Evolutionary conservation across 2,797 vertebrate species (phyloP), one percentile per base, ranked within the genome.

Genomic region (Hydrocynus forskahlii): DNA sequence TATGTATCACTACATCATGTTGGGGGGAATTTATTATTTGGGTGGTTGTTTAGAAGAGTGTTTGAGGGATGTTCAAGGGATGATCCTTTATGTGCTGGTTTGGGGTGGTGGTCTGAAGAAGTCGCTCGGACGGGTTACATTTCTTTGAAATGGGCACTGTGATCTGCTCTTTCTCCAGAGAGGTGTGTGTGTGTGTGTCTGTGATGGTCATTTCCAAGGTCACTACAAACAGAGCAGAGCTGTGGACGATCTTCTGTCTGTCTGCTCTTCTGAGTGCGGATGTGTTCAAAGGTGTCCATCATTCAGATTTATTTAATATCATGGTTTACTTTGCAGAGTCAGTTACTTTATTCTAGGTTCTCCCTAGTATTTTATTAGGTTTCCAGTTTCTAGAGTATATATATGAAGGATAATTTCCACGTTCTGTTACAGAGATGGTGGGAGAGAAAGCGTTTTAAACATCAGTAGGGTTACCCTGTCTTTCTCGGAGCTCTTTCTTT

Each of bases 271-370:
- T 35, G 35, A 35, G 57, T 75, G 48, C 25, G 50, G 70, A 55
- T 71, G 71, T 67, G 9, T 78, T 48, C 55, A 71, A 66, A 19
- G 62, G 35, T 62, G 68, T 12, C 64, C 43, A 67, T 12, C 13
- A 21, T 45, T 62, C 66, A 67, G 78, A 81, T 62, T 75, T 45
- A 76, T 81, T 59, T 83, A 79, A 76, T 72, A 68, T 78, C 29
- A 78, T 67, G 57, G 50, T 80, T 77, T 72, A 54, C 66, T 77
- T 64, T 78, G 35, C 72, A 79, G 72, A 76, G 62, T 40, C 12
- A 4, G 40, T 70, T 75, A 69, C 62, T 83, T 29, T 67, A 35
- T 76, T 81, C 72, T 67, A 19, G 21, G 16, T 64, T 43, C 60
- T 29, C 52, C 21, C 52, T 79, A 54, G 60, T 75, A 45, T 8